Base-by-base conservation (phyloP, 2,888 invertebrate genomes). In the Phaonia tiefii region DNA sequence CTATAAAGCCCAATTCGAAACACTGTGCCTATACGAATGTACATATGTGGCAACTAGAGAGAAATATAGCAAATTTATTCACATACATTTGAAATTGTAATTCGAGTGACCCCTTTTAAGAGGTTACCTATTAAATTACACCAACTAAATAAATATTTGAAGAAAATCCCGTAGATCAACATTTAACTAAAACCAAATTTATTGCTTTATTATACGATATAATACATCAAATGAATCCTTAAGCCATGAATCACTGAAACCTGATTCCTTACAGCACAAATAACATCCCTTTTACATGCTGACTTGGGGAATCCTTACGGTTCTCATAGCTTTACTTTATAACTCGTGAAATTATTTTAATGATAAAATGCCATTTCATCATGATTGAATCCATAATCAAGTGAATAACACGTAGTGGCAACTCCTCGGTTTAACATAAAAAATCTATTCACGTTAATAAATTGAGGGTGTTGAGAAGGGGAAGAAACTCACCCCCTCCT, bases 121-220 rank as follows among this genome's bases (percentile, higher is more conserved):
- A 31, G 31, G 31, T 31, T 31, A 31, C 31, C n/a, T n/a, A 31
- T 31, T 8, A 54, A 54, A 54, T 54, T 22, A 13, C 54, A 22
- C 22, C 4, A 54, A 54, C 54, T 54, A 54, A 25, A 13, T 31
- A 31, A 31, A 31, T 31, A 31, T n/a, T n/a, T n/a, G n/a, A n/a
- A n/a, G n/a, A 31, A 3, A 31, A 3, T 31, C 31, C 4, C 31
- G 8, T 8, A 31, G 4, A 31, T 8, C 4, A 3, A 31, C 31
- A 31, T 31, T 8, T 31, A 31, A 31, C 3, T 8, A 31, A 4
- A 44, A 13, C 2, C 46, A 65, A 69, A 81, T 81, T 78, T 78
- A 81, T 81, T 78, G 69, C 78, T 78, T 75, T 81, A 81, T 81
- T 81, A 81, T 81, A 72, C 78, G 54, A 72, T 31, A 70, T 66